Evolutionary conservation across 1,140 invertebrate genomes (phyloP).

Genomic region (Melipona quadrifasciata): DNA sequence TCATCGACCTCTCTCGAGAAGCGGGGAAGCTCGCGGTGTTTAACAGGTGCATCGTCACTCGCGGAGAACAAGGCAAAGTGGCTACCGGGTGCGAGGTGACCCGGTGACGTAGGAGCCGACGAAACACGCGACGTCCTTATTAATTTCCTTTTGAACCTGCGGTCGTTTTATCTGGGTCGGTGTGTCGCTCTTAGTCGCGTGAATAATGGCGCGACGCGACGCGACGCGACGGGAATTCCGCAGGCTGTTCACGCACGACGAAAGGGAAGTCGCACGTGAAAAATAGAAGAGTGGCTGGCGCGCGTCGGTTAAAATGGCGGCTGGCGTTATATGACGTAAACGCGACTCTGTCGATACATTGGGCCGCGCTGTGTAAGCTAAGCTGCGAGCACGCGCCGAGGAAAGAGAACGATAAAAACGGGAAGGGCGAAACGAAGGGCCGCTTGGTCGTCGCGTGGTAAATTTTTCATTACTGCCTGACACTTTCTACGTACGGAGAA

Average conservation of each 20-base stretch:
- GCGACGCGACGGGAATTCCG: slow-evolving; percentile 16
- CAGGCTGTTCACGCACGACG: not conserved
- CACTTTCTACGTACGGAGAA: slow-evolving; percentile 63
- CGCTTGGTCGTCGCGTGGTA: slow-evolving; percentile 50
- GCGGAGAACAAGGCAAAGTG: not conserved
- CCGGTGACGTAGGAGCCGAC: not conserved
- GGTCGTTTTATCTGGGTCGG: not conserved
- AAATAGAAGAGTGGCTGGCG: not conserved
- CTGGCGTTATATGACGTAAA: slow-evolving; percentile 21
- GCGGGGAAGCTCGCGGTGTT: not conserved
- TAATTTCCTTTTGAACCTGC: slow-evolving; percentile 32
- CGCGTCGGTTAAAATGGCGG: slow-evolving; percentile 17
- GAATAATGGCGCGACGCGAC: slow-evolving; percentile 26
- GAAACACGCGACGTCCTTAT: slow-evolving; percentile 29
- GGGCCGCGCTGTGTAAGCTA: not conserved
- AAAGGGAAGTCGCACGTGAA: not conserved
- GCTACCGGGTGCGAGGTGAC: too few relatives aligned
- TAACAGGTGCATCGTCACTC: not conserved
- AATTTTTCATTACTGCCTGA: slow-evolving; percentile 72
- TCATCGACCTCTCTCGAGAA: not conserved
- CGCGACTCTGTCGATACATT: slow-evolving; percentile 15
- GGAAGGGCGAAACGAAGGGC: not conserved
- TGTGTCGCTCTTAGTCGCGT: not conserved
- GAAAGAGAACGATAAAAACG: not conserved
- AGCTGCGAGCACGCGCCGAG: not conserved